Evolutionary conservation across 92 coral and sea anemone species (phyloP).

Genomic region (Parazoanthus darwini): DNA sequence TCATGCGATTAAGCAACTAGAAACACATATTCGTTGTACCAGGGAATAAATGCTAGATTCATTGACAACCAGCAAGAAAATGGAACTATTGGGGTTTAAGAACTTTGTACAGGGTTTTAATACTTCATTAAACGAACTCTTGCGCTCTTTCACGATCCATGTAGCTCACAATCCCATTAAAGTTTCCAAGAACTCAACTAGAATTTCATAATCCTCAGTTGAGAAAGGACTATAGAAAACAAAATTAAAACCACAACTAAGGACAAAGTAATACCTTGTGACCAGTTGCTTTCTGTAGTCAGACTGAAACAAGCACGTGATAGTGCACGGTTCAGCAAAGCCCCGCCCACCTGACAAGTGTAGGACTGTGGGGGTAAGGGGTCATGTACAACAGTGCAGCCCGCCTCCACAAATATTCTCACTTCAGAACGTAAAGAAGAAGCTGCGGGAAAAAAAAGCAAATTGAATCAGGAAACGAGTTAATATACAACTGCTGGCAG

Average conservation of each 20-base stretch:
- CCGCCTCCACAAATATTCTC: background rate
- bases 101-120: too few relatives aligned
- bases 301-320: slow-evolving; percentile 24
- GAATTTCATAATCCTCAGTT: background rate
- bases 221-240: background rate
- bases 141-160: too few relatives aligned
- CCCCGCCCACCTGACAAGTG: slow-evolving; percentile 10
- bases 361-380: background rate
- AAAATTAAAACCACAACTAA: background rate
- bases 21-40: too few relatives aligned
- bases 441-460: background rate
- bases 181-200: background rate
- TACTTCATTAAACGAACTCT: too few relatives aligned
- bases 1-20: too few relatives aligned
- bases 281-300: background rate
- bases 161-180: too few relatives aligned
- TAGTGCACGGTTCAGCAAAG: background rate
- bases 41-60: too few relatives aligned
- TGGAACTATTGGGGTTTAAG: too few relatives aligned
- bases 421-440: slow-evolving; percentile 18
- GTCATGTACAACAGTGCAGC: background rate
- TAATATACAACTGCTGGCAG: background rate
- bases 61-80: too few relatives aligned
- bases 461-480: background rate
- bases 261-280: background rate